These are phyloP conservation scores for Anabas testudineus DNA, from an alignment of 2,797 vertebrate species.

Conservation along the genomic window DNA sequence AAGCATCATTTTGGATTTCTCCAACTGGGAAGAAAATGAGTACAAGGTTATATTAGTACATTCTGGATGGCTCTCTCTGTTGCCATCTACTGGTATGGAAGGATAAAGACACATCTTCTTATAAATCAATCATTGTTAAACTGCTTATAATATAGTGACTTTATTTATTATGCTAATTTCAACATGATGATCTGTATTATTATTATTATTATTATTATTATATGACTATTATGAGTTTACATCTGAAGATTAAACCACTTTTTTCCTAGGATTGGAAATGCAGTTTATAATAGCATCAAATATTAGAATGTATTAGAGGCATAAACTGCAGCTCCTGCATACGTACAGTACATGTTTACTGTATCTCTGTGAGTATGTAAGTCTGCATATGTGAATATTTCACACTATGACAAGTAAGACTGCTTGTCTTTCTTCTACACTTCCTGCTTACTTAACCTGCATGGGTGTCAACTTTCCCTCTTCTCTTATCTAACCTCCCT, in stretches of 20 bases:
- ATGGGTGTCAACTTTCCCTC: slow-evolving; percentile 59
- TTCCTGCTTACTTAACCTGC: slow-evolving; percentile 60
- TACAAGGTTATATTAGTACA: slow-evolving; percentile 59
- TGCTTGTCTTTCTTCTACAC: slow-evolving; percentile 24
- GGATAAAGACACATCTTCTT: slow-evolving; percentile 1
- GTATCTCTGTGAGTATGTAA: slow-evolving; percentile 8
- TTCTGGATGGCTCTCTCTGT: slow-evolving; percentile 39
- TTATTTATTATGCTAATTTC: slow-evolving; percentile 1
- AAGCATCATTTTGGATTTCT: slow-evolving; percentile 80
- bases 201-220: too few species aligned
- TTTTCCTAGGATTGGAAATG: background rate
- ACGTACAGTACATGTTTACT: slow-evolving; percentile 2
- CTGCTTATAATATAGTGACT: background rate
- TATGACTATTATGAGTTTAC: too few species aligned
- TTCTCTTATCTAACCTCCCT: slow-evolving; percentile 35
- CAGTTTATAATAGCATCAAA: slow-evolving; percentile 4
- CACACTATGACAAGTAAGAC: slow-evolving; percentile 19
- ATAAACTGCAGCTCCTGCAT: background rate
- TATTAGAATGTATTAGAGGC: slow-evolving; percentile 15
- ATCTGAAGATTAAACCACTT: too few species aligned
- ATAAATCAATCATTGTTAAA: background rate
- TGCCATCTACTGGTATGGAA: slow-evolving; percentile 70
- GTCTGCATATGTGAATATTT: slow-evolving; percentile 33
- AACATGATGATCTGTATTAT: background rate
- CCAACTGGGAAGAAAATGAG: slow-evolving; percentile 71